Evolutionary conservation across 2,113 vertebrate species (phyloP), one percentile per base, ranked within the genome.

Genomic region (Sitta europaea): DNA sequence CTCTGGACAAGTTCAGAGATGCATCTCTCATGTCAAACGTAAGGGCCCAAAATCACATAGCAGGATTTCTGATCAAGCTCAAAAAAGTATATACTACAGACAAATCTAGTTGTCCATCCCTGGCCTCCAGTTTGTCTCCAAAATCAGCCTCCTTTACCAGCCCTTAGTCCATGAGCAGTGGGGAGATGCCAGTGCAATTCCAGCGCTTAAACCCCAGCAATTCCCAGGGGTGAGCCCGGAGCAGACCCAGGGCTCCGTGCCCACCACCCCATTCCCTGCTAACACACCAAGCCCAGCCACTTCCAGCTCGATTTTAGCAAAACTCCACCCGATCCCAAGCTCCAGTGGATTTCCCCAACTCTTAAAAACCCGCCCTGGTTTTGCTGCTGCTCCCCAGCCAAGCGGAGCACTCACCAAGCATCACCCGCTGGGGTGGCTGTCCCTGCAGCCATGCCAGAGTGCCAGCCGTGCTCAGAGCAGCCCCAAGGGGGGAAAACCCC

Each of bases 391-490:
- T 84, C 73, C 84, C 35, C 59, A 40, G 12, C 83, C 97, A 96
- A 91, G 85, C 97, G 80, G 68, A 95, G 77, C n/a, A 21, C 95
- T 97, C 72, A 92, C 86, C 94, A 71, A 78, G 96, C 93, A 51
- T 92, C 96, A 62, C 29, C 94, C 82, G 97, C 97, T 75, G 73
- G 58, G 90, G 54, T 43, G 82, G 93, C 91, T 67, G 68, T 59
- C 93, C n/a, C 62, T 96, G 68, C 97, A 80, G 18, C 67, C 82
- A 48, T 50, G 29, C 7, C 70, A 4, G 10, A 0, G 12, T 8
- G 11, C 23, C 31, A 15, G 78, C 33, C n/a, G 68, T 19, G 19
- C 25, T 15, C 21, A 25, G 65, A 14, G 55, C 43, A n/a, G 61
- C 73, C 84, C 68, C 48, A 22, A 43, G 70, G 29, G 1, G n/a